Conservation (phyloP, 2,113 vertebrate genomes). For the Mungos mungo region DNA sequence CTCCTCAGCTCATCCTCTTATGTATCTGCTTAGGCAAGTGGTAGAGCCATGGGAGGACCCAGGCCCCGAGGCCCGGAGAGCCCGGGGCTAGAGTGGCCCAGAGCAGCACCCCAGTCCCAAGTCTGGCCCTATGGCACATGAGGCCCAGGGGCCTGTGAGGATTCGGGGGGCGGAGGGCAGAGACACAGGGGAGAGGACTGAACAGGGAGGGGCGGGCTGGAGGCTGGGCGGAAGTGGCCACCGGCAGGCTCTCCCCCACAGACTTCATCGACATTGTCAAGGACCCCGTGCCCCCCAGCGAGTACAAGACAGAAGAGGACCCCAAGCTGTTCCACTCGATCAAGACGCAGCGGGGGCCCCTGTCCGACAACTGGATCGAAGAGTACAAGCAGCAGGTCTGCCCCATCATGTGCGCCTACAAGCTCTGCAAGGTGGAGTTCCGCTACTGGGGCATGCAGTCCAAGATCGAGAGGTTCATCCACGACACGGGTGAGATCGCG, state of each 20-base stretch:
- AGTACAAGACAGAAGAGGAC: conserved; percentile 97
- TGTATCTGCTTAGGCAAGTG: too few species aligned
- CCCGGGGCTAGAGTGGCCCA: fast-evolving
- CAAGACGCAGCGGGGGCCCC: conserved; percentile 95
- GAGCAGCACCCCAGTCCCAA: fast-evolving
- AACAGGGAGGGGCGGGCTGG: fast-evolving
- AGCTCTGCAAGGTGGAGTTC: conserved; percentile 99
- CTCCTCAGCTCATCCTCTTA: too few species aligned
- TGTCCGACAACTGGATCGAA: conserved; percentile 95
- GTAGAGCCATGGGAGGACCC: not conserved
- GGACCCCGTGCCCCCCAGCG: conserved; percentile 92
- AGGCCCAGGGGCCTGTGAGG: not conserved
- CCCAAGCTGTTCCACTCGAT: conserved; percentile 93
- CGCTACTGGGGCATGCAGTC: conserved; percentile 99
- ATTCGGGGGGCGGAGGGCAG: fast-evolving
- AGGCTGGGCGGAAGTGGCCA: not conserved
- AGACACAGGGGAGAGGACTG: not conserved
- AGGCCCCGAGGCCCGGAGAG: not conserved
- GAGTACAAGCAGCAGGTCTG: conserved; percentile 90
- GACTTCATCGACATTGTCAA: conserved; percentile 98
- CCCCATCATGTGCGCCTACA: conserved; percentile 99
- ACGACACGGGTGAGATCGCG: conserved; percentile 93
- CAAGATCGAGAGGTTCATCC: conserved; percentile 99
- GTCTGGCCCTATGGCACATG: fast-evolving
- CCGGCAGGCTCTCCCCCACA: conserved; percentile 70